Evolutionary conservation across 2,888 invertebrate genomes (phyloP).

Genomic region (Baronia brevicornis): DNA sequence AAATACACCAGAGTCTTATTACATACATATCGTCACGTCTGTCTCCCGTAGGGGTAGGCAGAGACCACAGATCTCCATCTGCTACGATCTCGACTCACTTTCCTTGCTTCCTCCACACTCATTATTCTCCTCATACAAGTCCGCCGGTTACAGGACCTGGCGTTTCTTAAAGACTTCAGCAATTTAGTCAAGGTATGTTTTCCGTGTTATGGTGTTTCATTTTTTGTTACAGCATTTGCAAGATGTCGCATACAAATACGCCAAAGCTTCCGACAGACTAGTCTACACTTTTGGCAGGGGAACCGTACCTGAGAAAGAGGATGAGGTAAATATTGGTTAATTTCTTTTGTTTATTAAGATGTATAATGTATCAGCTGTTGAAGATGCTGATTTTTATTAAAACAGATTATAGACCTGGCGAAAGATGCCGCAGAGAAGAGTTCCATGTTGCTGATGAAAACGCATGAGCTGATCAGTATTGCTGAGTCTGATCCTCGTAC

Average conservation of each 20-base stretch:
- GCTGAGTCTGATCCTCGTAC: slow-evolving; percentile 23
- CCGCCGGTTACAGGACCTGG: too few relatives aligned
- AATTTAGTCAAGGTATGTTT: background rate
- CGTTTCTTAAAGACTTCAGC: too few relatives aligned
- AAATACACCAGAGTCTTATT: too few relatives aligned
- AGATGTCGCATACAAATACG: slow-evolving; percentile 38
- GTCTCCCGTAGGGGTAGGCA: too few relatives aligned
- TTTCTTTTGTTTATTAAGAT: background rate
- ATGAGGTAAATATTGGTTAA: slow-evolving; percentile 30
- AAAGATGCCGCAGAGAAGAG: slow-evolving; percentile 36
- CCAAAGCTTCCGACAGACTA: slow-evolving; percentile 38
- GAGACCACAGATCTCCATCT: too few relatives aligned
- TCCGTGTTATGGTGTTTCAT: slow-evolving; percentile 3
- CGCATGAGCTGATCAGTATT: slow-evolving; percentile 20
- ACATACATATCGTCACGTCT: too few relatives aligned
- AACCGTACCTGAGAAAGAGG: slow-evolving; percentile 27
- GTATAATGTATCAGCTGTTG: background rate
- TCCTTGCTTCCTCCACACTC: too few relatives aligned
- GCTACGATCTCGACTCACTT: too few relatives aligned
- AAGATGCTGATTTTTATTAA: slow-evolving; percentile 3
- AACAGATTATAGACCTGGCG: slow-evolving; percentile 37
- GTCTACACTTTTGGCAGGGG: slow-evolving; percentile 41
- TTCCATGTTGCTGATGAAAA: slow-evolving; percentile 29
- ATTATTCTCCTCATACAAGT: too few relatives aligned
- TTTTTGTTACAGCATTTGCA: slow-evolving; percentile 40